phyloP scores from a whole-genome alignment of 2,113 vertebrate genomes.

The Macrotus californicus region DNA sequence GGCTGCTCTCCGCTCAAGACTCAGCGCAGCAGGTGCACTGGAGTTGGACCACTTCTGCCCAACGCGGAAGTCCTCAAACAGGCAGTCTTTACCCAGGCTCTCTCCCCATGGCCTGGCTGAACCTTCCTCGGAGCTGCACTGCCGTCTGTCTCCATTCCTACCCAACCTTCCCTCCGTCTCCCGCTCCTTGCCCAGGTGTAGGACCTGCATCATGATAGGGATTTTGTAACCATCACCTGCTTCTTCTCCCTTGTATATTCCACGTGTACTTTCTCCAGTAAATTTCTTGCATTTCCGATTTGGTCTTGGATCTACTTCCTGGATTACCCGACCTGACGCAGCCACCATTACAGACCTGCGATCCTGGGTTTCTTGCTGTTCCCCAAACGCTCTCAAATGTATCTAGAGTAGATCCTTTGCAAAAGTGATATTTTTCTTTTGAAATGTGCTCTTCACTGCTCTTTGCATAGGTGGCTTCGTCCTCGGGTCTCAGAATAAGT shows the following conservation, averaged over 20 bases:
- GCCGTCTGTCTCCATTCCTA: background rate
- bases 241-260: background rate
- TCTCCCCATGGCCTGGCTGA: background rate
- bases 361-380: background rate
- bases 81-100: background rate
- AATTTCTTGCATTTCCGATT: background rate
- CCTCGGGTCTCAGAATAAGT: background rate
- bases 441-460: background rate
- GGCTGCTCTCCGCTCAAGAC: background rate
- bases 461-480: background rate
- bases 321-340: no score
- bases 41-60: background rate
- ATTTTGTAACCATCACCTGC: background rate
- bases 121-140: background rate
- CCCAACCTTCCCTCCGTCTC: background rate
- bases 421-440: background rate
- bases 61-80: background rate
- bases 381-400: background rate
- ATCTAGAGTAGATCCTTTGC: background rate
- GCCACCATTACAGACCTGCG: rapidly evolving
- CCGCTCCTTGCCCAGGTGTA: background rate
- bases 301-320: background rate
- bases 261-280: background rate
- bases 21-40: rapidly evolving
- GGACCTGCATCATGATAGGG: background rate